Percentiles rank a stretch among this genome's conserved stretches.
These are phyloP conservation scores for Oreotragus oreotragus DNA, from an alignment of 2,113 vertebrate genomes.

Conservation along the genomic window DNA sequence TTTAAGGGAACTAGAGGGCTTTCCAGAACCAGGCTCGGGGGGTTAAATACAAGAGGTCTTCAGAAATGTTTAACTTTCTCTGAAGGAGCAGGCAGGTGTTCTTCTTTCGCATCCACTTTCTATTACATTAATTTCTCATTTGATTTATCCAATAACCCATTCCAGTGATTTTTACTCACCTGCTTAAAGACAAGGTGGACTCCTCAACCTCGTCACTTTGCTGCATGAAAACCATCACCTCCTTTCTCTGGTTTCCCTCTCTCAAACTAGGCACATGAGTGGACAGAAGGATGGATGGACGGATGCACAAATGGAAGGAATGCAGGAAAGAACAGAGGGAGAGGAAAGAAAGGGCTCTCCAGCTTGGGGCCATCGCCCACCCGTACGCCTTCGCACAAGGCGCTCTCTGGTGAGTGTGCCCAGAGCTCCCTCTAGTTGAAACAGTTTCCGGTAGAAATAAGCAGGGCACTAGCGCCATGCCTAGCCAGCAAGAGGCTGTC, in stretches of 20 bases:
- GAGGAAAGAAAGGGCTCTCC: neutral
- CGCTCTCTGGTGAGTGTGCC: neutral
- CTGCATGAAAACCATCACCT: neutral
- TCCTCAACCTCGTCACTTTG: neutral
- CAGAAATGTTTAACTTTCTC: constrained; percentile 28
- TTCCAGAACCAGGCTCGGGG: neutral
- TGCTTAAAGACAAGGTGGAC: neutral
- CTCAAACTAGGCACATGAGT: neutral
- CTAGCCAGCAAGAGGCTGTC: neutral
- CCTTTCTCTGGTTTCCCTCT: neutral
- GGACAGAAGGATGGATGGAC: neutral
- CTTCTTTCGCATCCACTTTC: neutral
- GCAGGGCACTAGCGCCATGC: neutral
- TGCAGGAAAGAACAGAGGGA: too few species aligned
- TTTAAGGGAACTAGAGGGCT: constrained; percentile 12
- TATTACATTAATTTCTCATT: neutral
- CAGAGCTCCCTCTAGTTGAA: neutral
- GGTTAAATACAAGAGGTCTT: constrained; percentile 25
- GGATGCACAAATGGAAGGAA: neutral
- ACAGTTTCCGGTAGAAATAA: neutral
- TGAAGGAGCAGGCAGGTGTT: neutral
- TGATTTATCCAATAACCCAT: neutral
- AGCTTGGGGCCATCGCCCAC: neutral
- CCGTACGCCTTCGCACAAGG: neutral
- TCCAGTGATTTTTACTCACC: neutral